Evolutionary conservation across 2,113 vertebrate species (phyloP), one percentile per base, ranked within the genome.

Genomic region (Balaenoptera acutorostrata): DNA sequence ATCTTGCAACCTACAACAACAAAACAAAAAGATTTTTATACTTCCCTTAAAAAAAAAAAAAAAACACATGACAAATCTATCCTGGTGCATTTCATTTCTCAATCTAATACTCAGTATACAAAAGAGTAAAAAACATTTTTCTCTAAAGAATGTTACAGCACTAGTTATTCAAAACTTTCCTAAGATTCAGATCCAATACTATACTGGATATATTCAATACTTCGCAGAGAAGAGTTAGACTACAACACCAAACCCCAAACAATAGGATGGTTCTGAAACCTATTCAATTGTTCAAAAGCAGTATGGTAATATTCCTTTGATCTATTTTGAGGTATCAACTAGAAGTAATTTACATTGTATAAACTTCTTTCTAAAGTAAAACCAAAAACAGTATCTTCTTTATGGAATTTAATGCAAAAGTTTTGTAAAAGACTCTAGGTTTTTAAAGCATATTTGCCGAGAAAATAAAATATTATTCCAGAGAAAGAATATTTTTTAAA

Each of bases 1-100:
- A 52, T 99, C 98, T 94, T 98, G 98, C 95, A 98, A 98, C 96
- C 99, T 99, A 95, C 33, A 98, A 97, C 6, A 49, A 96, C 90
- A 98, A 97, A 29, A 95, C 25, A 90, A 39, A 59, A 92, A 55
- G 3, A 44, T 44, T 81, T 92, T 96, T 88, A 78, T 88, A 85
- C 17, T 89, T 94, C 4, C 5, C 33, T 87, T 89, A 12, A 66
- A 46, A 63, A 68, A 83, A 74, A 83, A 74, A 71, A 12, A 52
- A 52, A n/a, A 71, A 55, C 3, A 55, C 8, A 69, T 25, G 44
- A 77, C 41, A 90, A 61, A 17, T 74, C 85, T 69, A 63, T 57
- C 49, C 46, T 10, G 29, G 39, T 63, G 27, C 31, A 85, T 77
- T 49, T 72, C 17, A 72, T 46, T 96, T 89, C 29, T 93, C 68